Conservation (phyloP, 2,797 vertebrate genomes). For the Lithobates sylvaticus region DNA sequence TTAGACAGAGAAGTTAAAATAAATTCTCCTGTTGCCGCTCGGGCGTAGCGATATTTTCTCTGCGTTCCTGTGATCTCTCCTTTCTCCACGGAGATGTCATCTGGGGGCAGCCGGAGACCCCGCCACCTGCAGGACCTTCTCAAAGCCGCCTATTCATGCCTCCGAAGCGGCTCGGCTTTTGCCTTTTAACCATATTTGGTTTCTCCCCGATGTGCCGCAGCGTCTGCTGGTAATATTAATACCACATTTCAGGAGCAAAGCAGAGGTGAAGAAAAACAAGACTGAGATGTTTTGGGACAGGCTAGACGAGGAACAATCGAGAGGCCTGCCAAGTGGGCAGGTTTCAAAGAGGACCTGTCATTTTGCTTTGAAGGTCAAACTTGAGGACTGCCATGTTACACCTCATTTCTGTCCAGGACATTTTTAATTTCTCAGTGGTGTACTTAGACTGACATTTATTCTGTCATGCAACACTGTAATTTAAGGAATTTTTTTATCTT, state of each 20-base stretch:
- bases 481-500: no score
- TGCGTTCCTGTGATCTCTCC: constrained; percentile 10
- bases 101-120: constrained; percentile 11
- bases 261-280: constrained; percentile 11
- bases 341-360: neutral
- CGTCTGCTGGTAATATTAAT: constrained; percentile 24
- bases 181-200: constrained; percentile 17
- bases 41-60: constrained; percentile 4
- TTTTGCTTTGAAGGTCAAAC: no score
- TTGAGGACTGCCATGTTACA: no score
- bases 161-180: neutral
- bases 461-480: no score
- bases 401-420: no score
- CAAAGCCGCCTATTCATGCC: constrained; percentile 35
- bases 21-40: constrained; percentile 12
- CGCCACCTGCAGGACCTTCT: constrained; percentile 40
- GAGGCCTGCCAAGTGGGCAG: neutral
- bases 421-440: no score
- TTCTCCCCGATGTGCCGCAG: constrained; percentile 19
- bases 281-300: neutral
- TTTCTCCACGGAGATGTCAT: constrained; percentile 4
- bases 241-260: constrained; percentile 7
- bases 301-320: neutral
- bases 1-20: constrained; percentile 38
- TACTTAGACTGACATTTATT: no score